Evolutionary conservation across 2,888 invertebrate species (phyloP), one percentile per base, ranked within the genome.

Genomic region (Sicus ferrugineus): DNA sequence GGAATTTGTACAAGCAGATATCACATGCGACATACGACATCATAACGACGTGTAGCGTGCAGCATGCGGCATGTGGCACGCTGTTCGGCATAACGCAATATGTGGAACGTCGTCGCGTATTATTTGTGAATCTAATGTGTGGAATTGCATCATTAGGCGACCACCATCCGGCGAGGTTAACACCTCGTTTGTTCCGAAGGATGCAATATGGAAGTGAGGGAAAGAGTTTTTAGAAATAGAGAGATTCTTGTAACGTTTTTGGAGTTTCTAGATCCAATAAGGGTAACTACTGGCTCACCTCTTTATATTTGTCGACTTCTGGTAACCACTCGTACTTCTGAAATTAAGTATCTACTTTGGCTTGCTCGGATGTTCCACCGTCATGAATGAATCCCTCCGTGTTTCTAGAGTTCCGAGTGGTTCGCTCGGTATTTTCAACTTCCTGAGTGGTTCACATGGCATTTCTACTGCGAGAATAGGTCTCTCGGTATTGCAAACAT

Each of bases 21-120:
- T 42, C 42, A 42, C 16, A 42, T n/a, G 42, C 9, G 42, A 42
- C 16, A 42, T n/a, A n/a, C 9, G 42, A 42, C 42, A 42, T 34
- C 14, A 34, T 42, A 42, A 42, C 11, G 42, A n/a, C 42, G 16
- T 42, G 42, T 42, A 42, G n/a, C 42, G 42, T 42, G 42, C n/a
- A 16, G 42, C 11, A 9, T 42, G 14, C 46, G 48, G 46, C 30
- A 48, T 48, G 30, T 48, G 26, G 30, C 46, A 63, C 30, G 63
- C 63, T 50, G 48, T 14, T 48, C 26, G 63, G 48, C 63, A 63
- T 48, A 63, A 46, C 21, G 26, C 48, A 46, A 63, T 63, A 63
- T 63, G 63, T 63, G 48, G 48, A 63, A 63, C 31, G 63, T 63
- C 63, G 48, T 21, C 48, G 30, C 21, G 46, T 50, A 31, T 46